Percentiles rank a stretch among this genome's conserved stretches.
Conservation (phyloP, 1,140 invertebrate genomes). For the Drosophila tropicalis region DNA sequence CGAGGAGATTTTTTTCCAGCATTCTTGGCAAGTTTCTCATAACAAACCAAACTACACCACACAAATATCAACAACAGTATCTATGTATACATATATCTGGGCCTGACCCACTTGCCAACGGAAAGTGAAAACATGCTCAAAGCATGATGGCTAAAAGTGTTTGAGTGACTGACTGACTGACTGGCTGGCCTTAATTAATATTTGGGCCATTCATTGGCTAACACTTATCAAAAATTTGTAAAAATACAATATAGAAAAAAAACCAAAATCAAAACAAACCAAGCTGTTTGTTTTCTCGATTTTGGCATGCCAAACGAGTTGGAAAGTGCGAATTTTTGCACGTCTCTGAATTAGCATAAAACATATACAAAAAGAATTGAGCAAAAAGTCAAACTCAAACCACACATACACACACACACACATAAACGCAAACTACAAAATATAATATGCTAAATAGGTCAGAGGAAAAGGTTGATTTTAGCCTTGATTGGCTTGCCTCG, state of each 20-base stretch:
- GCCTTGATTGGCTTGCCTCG: conserved; percentile 1
- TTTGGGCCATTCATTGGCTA: conserved; percentile 53
- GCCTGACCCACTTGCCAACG: conserved; percentile 56
- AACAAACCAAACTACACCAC: background rate
- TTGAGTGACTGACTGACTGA: background rate
- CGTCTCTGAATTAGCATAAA: conserved; percentile 74
- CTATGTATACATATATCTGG: conserved; percentile 7
- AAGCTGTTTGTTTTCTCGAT: conserved; percentile 37
- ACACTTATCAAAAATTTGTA: conserved; percentile 56
- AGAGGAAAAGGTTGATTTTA: conserved; percentile 3
- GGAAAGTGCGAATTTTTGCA: conserved; percentile 81
- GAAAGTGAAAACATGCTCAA: conserved; percentile 69
- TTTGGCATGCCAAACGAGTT: conserved; percentile 69
- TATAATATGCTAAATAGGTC: conserved; percentile 21
- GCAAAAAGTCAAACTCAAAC: conserved; percentile 21
- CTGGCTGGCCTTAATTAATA: conserved; percentile 69
- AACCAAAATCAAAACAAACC: conserved; percentile 25
- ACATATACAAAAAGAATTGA: conserved; percentile 34
- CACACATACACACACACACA: conserved; percentile 27
- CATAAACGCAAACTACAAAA: conserved; percentile 41
- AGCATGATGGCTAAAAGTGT: background rate
- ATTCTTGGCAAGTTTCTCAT: conserved; percentile 23
- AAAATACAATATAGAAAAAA: conserved; percentile 27
- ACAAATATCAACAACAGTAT: conserved; percentile 17
- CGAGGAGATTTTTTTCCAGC: conserved; percentile 39